Percentiles rank a stretch among this genome's conserved stretches.
Conservation (phyloP, 2,888 invertebrate genomes). For the Cosmopolites sordidus region DNA sequence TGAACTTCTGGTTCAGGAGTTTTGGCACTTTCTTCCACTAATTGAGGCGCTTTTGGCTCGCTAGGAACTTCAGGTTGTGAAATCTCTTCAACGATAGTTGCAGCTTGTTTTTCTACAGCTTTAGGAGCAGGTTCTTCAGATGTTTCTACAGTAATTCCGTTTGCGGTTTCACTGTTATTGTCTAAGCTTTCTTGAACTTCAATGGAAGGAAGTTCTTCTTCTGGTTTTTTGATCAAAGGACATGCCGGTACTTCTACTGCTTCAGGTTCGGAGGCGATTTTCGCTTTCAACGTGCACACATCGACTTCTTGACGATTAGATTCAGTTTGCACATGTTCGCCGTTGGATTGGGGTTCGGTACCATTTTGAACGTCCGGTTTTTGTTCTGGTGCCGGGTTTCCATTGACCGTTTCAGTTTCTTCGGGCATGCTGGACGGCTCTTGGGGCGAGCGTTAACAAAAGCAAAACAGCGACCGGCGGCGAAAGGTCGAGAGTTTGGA, state of each 20-base stretch:
- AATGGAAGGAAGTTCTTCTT: too few species aligned
- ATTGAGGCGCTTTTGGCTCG: background rate
- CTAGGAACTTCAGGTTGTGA: slow-evolving; percentile 1
- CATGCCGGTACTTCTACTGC: too few species aligned
- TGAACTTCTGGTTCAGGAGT: slow-evolving; percentile 2
- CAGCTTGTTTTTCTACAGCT: background rate
- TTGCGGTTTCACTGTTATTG: too few species aligned
- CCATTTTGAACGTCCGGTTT: background rate
- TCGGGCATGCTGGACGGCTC: slow-evolving; percentile 13
- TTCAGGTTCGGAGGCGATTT: background rate
- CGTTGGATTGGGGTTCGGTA: background rate
- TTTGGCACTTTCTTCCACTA: background rate
- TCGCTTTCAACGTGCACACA: slow-evolving; percentile 15
- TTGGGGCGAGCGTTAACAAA: background rate
- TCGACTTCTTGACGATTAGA: slow-evolving; percentile 12
- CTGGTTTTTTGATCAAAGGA: too few species aligned
- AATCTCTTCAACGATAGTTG: background rate
- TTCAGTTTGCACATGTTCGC: background rate
- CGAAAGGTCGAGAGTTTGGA: too few species aligned
- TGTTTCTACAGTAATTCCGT: background rate
- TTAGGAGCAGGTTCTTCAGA: background rate
- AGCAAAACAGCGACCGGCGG: too few species aligned
- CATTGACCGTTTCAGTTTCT: slow-evolving; percentile 17
- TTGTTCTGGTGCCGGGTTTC: slow-evolving; percentile 6
- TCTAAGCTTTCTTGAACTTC: too few species aligned